These are phyloP conservation scores for Ciona savignyi DNA, from an alignment of 23 tunicate species.

Conservation along the genomic window DNA sequence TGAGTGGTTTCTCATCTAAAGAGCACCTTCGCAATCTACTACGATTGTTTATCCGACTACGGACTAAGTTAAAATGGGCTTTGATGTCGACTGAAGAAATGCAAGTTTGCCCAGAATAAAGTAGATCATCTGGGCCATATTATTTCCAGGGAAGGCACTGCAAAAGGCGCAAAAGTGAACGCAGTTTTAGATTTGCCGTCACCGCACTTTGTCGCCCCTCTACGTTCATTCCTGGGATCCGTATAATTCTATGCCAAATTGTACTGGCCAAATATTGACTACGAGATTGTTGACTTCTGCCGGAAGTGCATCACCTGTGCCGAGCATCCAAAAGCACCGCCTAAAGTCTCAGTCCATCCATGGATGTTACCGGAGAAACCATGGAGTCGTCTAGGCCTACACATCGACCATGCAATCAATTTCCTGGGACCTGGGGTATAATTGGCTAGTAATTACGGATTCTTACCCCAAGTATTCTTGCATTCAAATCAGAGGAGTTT, in stretches of 20 bases:
- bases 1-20: slow-evolving; percentile 13
- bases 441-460: slow-evolving; percentile 33
- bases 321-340: slow-evolving; percentile 7
- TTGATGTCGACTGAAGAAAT: background rate
- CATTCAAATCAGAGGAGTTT: background rate
- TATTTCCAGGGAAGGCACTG: background rate
- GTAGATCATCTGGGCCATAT: slow-evolving; percentile 4
- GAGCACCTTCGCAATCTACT: background rate
- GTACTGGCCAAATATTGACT: slow-evolving; percentile 28
- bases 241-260: background rate
- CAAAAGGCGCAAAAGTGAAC: slow-evolving; percentile 5
- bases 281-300: slow-evolving; percentile 5
- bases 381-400: slow-evolving; percentile 21
- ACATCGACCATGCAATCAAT: no score
- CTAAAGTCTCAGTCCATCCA: slow-evolving; percentile 8
- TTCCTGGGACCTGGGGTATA: slow-evolving; percentile 10
- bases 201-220: background rate
- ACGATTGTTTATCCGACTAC: background rate
- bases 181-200: background rate
- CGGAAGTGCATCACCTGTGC: slow-evolving; percentile 11
- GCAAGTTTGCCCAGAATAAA: background rate
- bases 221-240: background rate
- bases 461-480: background rate
- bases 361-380: slow-evolving; percentile 43
- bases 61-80: background rate